Percentiles rank a stretch among this genome's conserved stretches.
Evolutionary conservation across 1,140 invertebrate species (phyloP).

Genomic region (Conopomorpha cramerella): DNA sequence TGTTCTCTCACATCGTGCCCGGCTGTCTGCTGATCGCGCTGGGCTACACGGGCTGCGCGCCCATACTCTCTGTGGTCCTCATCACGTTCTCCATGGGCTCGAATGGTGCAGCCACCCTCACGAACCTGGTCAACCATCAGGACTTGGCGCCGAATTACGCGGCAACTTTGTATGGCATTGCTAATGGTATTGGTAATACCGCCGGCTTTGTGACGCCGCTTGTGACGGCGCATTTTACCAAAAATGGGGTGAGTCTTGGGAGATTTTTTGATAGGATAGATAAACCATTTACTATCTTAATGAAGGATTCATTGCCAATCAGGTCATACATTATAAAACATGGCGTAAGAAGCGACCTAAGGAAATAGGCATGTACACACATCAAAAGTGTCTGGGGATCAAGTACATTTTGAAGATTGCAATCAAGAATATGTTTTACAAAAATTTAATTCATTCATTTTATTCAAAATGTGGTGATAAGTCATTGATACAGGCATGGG

Average conservation of each 20-base stretch:
- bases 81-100: constrained; percentile 77
- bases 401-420: too few species aligned
- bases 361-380: too few species aligned
- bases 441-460: too few species aligned
- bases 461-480: too few species aligned
- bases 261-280: too few species aligned
- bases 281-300: too few species aligned
- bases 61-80: constrained; percentile 66
- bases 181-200: constrained; percentile 74
- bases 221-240: constrained; percentile 70
- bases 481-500: too few species aligned
- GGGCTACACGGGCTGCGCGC: constrained; percentile 71
- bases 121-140: constrained; percentile 83
- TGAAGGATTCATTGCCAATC: too few species aligned
- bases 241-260: constrained; percentile 62
- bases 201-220: constrained; percentile 76
- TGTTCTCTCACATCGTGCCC: constrained; percentile 75
- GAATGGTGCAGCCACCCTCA: constrained; percentile 82
- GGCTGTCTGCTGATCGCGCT: constrained; percentile 69
- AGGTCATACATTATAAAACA: too few species aligned
- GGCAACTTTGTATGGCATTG: constrained; percentile 74
- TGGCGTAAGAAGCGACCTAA: too few species aligned
- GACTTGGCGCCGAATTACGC: constrained; percentile 81
- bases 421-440: too few species aligned
- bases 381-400: too few species aligned